Evolutionary conservation across 2,113 vertebrate genomes (phyloP).

Genomic region (Pelvicachromis taeniatus): DNA sequence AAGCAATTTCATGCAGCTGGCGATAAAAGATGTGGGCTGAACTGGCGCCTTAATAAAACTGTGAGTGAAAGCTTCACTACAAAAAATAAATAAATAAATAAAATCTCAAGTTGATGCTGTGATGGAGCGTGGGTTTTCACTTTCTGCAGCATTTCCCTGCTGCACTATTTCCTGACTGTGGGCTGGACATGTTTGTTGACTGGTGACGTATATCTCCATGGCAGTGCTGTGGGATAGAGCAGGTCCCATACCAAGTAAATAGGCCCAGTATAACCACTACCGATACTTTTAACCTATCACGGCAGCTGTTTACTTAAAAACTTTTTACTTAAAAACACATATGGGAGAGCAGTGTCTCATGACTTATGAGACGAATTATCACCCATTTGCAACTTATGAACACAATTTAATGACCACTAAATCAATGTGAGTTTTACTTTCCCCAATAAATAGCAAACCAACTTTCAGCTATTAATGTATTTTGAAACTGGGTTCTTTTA

Average conservation of each 20-base stretch:
- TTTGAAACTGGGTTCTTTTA: not conserved
- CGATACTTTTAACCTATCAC: not conserved
- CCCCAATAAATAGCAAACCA: not conserved
- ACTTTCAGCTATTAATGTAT: not conserved
- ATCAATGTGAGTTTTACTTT: not conserved
- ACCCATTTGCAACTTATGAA: not conserved
- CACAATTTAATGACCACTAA: not conserved
- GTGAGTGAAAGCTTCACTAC: not conserved
- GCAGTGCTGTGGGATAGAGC: not conserved
- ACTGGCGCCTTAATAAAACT: not conserved
- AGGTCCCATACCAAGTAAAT: not conserved
- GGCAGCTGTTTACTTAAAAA: not conserved
- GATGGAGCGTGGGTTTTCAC: not conserved
- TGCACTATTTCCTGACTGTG: not conserved
- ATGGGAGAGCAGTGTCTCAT: not conserved
- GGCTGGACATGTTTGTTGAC: not conserved
- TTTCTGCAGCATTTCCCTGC: not conserved
- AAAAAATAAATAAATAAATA: not conserved
- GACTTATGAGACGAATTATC: not conserved
- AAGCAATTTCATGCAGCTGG: not conserved
- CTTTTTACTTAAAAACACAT: too few relatives aligned
- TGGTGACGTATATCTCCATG: not conserved
- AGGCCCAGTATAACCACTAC: not conserved
- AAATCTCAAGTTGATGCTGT: not conserved
- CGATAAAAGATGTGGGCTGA: not conserved